Evolutionary conservation across 2,888 invertebrate genomes (phyloP).

Genomic region (Acanthococcus lagerstroemiae): DNA sequence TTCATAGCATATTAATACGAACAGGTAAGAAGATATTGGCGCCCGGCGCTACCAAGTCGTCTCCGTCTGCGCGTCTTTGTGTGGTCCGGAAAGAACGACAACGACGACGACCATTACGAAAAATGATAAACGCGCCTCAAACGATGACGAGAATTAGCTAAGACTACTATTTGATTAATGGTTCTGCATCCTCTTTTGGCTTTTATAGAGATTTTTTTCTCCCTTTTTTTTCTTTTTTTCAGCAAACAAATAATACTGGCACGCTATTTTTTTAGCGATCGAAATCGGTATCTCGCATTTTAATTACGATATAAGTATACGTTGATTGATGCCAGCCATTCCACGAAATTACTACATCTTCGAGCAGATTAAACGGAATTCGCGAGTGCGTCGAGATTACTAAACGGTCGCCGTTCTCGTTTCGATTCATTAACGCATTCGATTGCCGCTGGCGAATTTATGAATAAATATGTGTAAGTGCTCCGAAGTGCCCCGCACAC

Average conservation of each 20-base stretch:
- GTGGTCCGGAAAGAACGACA: conserved; percentile 20
- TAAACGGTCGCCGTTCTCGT: background rate
- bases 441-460: no score
- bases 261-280: conserved; percentile 8
- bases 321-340: conserved; percentile 4
- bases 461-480: background rate
- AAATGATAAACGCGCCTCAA: conserved; percentile 24
- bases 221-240: background rate
- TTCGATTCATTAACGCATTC: background rate
- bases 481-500: no score
- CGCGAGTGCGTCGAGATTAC: background rate
- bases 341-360: conserved; percentile 1
- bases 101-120: conserved; percentile 18
- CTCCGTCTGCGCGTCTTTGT: conserved; percentile 24
- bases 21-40: conserved; percentile 27
- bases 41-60: conserved; percentile 20
- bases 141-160: conserved; percentile 25
- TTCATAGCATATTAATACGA: conserved; percentile 22
- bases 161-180: conserved; percentile 25
- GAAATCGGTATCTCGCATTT: conserved; percentile 21
- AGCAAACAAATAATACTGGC: conserved; percentile 7
- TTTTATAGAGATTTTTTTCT: conserved; percentile 1
- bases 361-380: background rate
- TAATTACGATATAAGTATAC: conserved; percentile 9
- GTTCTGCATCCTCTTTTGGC: conserved; percentile 28